Evolutionary conservation across 2,888 invertebrate genomes (phyloP).

Genomic region (Leucoma salicis): DNA sequence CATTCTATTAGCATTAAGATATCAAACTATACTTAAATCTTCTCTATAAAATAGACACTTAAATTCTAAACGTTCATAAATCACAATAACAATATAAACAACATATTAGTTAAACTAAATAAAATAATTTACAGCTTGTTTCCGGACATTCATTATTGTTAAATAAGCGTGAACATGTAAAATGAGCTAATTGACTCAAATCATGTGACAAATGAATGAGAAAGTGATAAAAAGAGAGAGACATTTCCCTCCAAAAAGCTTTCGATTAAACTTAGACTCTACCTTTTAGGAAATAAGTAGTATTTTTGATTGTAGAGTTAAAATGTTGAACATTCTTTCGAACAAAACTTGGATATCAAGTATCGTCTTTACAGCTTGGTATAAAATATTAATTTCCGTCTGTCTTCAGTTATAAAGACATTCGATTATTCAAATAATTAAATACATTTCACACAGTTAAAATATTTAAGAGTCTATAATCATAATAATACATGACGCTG

Average conservation of each 20-base stretch:
- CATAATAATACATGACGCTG: no score
- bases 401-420: background rate
- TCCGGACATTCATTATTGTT: constrained; percentile 24
- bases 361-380: constrained; percentile 5
- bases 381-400: background rate
- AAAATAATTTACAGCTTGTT: constrained; percentile 30
- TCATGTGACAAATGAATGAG: constrained; percentile 39
- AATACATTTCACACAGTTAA: no score
- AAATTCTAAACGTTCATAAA: constrained; percentile 26
- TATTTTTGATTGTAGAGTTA: background rate
- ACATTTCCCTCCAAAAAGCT: constrained; percentile 17
- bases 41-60: constrained; percentile 18
- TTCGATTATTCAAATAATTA: no score
- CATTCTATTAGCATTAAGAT: no score
- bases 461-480: no score
- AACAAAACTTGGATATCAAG: constrained; percentile 3
- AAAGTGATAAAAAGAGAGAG: constrained; percentile 33
- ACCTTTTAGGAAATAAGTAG: background rate
- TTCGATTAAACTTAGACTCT: constrained; percentile 10
- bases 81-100: constrained; percentile 26
- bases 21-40: no score
- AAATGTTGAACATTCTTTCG: background rate
- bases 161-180: constrained; percentile 29
- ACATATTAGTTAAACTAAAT: constrained; percentile 32
- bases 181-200: constrained; percentile 44